These are phyloP conservation scores for Philotrypesis tridentata DNA, from an alignment of 1,140 invertebrate genomes.

Conservation along the genomic window DNA sequence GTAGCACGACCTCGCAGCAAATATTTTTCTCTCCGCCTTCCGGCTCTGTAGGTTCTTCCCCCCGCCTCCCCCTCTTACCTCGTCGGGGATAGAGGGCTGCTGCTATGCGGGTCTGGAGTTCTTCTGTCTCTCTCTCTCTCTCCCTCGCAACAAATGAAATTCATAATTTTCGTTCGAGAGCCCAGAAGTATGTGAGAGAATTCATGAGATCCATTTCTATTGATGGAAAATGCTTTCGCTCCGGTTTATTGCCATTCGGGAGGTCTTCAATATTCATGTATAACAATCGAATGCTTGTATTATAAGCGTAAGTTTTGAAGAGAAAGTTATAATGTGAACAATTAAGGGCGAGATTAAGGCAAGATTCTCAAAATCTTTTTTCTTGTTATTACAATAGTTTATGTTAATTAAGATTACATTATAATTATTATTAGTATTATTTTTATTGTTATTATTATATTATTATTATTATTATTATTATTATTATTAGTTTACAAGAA, in stretches of 20 bases:
- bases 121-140: not conserved
- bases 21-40: slow-evolving; percentile 12
- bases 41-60: not conserved
- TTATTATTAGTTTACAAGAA: too few species aligned
- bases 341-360: too few species aligned
- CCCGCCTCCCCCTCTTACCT: not conserved
- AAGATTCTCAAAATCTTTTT: too few species aligned
- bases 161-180: not conserved
- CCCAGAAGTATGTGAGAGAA: not conserved
- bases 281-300: too few species aligned
- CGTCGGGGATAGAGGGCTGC: not conserved
- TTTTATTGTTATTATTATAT: too few species aligned
- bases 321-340: too few species aligned
- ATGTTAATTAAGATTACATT: too few species aligned
- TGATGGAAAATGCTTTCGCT: not conserved
- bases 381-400: too few species aligned
- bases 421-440: too few species aligned
- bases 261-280: too few species aligned
- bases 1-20: not conserved
- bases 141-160: not conserved
- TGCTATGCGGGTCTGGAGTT: not conserved
- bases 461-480: too few species aligned
- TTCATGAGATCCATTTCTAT: not conserved
- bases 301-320: too few species aligned
- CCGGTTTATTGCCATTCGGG: not conserved